phyloP scores from a whole-genome alignment of 2,888 invertebrate genomes.

The Sarcophaga variegata region DNA sequence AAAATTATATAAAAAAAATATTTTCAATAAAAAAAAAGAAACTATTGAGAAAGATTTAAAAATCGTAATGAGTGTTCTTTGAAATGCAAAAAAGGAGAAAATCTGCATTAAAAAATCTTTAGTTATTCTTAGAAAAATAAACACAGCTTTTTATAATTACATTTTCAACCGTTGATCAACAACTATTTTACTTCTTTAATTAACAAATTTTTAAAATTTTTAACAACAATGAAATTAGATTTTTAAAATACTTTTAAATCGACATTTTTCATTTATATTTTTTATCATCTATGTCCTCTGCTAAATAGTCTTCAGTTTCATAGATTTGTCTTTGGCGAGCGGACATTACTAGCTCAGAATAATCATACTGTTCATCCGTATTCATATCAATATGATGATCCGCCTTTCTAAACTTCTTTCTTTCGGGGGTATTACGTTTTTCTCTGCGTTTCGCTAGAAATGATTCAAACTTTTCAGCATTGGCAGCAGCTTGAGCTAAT shows the following conservation, averaged over 20 bases:
- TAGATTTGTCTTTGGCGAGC: conserved; percentile 65
- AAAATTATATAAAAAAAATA: conserved; percentile 45
- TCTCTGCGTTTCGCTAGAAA: conserved; percentile 73
- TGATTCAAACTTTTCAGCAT: conserved; percentile 71
- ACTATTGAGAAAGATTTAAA: conserved; percentile 37
- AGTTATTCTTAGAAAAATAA: no score
- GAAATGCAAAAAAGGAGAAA: neutral
- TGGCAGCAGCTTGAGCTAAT: conserved; percentile 60
- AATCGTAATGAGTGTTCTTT: neutral
- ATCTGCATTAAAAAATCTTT: no score
- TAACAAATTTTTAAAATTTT: conserved; percentile 5
- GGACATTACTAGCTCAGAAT: conserved; percentile 54
- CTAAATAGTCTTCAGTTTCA: conserved; percentile 75
- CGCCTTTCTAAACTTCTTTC: conserved; percentile 71
- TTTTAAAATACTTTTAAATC: neutral
- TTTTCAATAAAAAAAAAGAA: conserved; percentile 61
- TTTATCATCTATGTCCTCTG: conserved; percentile 71
- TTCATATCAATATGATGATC: conserved; percentile 50
- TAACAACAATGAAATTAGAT: conserved; percentile 8
- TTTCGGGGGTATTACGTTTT: conserved; percentile 72
- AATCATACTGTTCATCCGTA: neutral
- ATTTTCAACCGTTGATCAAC: no score
- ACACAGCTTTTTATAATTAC: no score
- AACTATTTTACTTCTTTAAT: neutral
- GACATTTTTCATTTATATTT: conserved; percentile 19